Conservation (phyloP, 2,888 invertebrate species). For the Agonum fuliginosum region DNA sequence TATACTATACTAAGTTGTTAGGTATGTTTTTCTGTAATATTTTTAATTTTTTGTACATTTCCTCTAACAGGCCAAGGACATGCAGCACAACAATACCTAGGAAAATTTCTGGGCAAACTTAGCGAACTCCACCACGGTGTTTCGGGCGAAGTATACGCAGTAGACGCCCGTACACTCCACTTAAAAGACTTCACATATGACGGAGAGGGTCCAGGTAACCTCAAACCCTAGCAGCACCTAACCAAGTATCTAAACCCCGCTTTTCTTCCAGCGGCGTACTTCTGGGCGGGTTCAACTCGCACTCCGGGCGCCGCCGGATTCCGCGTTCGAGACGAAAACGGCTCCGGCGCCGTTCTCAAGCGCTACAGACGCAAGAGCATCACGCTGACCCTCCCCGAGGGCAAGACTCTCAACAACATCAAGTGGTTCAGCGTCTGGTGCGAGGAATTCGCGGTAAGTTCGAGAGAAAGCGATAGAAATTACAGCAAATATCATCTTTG, state of each 20-base stretch:
- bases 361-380: conserved; percentile 88
- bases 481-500: too few species aligned
- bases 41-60: conserved; percentile 56
- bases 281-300: conserved; percentile 88
- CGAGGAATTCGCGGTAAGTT: conserved; percentile 90
- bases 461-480: too few species aligned
- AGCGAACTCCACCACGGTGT: conserved; percentile 89
- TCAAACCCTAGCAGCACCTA: too few species aligned
- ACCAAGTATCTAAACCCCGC: neutral
- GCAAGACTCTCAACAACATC: conserved; percentile 87
- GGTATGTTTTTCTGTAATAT: too few species aligned
- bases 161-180: conserved; percentile 90
- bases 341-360: conserved; percentile 84
- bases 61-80: conserved; percentile 59
- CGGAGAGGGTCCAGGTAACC: conserved; percentile 91
- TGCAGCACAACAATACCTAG: conserved; percentile 78
- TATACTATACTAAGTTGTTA: too few species aligned
- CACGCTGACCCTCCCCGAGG: conserved; percentile 90
- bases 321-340: conserved; percentile 89
- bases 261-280: conserved; percentile 84
- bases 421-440: conserved; percentile 95
- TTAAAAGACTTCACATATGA: conserved; percentile 93
- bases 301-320: conserved; percentile 81
- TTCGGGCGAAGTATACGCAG: conserved; percentile 89
- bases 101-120: conserved; percentile 85